Evolutionary conservation across 2,113 vertebrate genomes (phyloP).

Genomic region (Callipepla squamata): DNA sequence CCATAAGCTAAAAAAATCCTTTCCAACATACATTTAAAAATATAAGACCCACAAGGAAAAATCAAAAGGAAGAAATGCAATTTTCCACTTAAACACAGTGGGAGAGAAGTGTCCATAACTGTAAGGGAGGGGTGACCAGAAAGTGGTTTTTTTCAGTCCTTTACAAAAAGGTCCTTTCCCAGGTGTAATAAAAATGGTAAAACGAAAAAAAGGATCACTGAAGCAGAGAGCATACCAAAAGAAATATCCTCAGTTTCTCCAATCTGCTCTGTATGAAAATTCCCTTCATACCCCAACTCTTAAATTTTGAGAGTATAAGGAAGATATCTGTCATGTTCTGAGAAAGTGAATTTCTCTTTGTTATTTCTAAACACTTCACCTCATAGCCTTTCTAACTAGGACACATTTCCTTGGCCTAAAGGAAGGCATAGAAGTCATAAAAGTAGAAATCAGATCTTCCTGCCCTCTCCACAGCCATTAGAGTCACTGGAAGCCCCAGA

Average conservation of each 20-base stretch:
- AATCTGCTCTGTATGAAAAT: neutral
- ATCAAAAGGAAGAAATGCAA: neutral
- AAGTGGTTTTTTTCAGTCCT: too few relatives aligned
- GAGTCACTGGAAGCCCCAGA: neutral
- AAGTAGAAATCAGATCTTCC: neutral
- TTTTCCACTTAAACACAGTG: neutral
- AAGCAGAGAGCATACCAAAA: accelerated
- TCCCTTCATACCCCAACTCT: neutral
- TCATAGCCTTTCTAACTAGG: neutral
- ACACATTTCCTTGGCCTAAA: neutral
- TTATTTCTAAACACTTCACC: neutral
- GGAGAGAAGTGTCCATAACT: neutral
- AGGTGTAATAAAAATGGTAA: accelerated
- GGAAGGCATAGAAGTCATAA: neutral
- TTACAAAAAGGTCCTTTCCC: neutral
- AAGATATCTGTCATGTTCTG: neutral
- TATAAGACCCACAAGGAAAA: neutral
- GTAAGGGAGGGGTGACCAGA: too few relatives aligned
- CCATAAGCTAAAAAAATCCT: neutral
- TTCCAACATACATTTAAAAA: neutral
- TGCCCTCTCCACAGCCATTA: neutral
- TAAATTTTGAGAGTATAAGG: neutral
- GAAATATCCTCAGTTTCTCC: neutral
- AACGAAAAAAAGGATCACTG: neutral
- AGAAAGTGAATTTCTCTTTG: neutral